These are phyloP conservation scores for Lamproptera curius DNA, from an alignment of 2,888 invertebrate genomes.

Conservation along the genomic window DNA sequence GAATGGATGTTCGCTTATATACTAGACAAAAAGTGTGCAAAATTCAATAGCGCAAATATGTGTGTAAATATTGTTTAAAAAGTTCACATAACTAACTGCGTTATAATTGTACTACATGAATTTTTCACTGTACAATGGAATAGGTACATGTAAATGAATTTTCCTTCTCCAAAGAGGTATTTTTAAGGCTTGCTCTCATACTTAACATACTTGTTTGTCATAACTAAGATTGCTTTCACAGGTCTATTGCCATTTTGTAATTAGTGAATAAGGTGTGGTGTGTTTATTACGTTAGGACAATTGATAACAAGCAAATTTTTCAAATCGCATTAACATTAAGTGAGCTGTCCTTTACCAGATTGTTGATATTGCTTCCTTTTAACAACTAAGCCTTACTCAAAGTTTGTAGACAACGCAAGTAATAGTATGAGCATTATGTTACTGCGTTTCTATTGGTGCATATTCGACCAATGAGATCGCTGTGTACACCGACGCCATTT, in stretches of 20 bases:
- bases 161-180: constrained; percentile 17
- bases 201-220: constrained; percentile 26
- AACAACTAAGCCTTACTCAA: too few relatives aligned
- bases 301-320: constrained; percentile 22
- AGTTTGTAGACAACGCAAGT: too few relatives aligned
- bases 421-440: background rate
- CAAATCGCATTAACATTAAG: constrained; percentile 5
- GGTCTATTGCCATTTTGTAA: constrained; percentile 47
- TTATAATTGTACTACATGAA: background rate
- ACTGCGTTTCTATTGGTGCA: too few relatives aligned
- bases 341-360: background rate
- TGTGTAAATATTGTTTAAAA: too few relatives aligned
- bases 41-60: too few relatives aligned
- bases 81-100: too few relatives aligned
- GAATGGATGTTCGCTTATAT: too few relatives aligned
- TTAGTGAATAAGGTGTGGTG: constrained; percentile 55
- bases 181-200: constrained; percentile 25
- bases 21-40: too few relatives aligned
- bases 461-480: too few relatives aligned
- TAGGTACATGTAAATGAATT: constrained; percentile 13
- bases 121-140: too few relatives aligned
- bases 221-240: constrained; percentile 39
- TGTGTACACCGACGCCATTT: too few relatives aligned
- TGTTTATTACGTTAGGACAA: constrained; percentile 46
- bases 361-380: constrained; percentile 7